Conservation (phyloP, 2,888 invertebrate genomes). For the Erebia palarica region DNA sequence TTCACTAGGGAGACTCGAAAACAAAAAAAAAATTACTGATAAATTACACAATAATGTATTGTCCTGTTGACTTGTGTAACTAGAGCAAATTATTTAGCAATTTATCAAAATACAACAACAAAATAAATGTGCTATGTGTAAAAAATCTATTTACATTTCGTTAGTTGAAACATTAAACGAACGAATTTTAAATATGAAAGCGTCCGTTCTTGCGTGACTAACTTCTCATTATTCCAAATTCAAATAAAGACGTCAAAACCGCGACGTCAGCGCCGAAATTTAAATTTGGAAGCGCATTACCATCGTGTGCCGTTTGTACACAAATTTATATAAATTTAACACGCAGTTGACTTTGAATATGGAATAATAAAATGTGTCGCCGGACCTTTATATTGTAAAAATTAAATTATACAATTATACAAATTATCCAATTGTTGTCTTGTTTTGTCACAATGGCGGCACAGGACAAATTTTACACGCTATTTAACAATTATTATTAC, state of each 20-base stretch:
- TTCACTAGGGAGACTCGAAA: not conserved
- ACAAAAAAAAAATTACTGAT: not conserved
- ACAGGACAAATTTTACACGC: conserved; percentile 68
- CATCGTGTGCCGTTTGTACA: not conserved
- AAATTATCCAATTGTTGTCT: conserved; percentile 65
- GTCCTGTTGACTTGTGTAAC: conserved; percentile 3
- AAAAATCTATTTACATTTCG: conserved; percentile 25
- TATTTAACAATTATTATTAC: conserved; percentile 74
- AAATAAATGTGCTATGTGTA: conserved; percentile 16
- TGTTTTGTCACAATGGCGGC: conserved; percentile 58
- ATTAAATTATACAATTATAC: conserved; percentile 59
- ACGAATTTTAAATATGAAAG: conserved; percentile 68
- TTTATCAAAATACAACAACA: conserved; percentile 30
- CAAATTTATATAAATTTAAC: conserved; percentile 75
- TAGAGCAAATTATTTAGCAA: conserved; percentile 25
- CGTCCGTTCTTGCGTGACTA: conserved; percentile 60
- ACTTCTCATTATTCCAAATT: conserved; percentile 68
- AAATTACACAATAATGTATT: not conserved
- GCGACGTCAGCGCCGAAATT: conserved; percentile 64
- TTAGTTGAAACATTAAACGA: conserved; percentile 52
- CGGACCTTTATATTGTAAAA: conserved; percentile 55
- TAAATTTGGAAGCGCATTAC: conserved; percentile 57
- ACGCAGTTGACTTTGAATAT: conserved; percentile 77
- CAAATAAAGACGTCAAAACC: conserved; percentile 78
- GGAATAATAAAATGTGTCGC: conserved; percentile 48